These are phyloP conservation scores for Ceuthmochares aereus DNA, from an alignment of 2,113 vertebrate species.

Conservation along the genomic window DNA sequence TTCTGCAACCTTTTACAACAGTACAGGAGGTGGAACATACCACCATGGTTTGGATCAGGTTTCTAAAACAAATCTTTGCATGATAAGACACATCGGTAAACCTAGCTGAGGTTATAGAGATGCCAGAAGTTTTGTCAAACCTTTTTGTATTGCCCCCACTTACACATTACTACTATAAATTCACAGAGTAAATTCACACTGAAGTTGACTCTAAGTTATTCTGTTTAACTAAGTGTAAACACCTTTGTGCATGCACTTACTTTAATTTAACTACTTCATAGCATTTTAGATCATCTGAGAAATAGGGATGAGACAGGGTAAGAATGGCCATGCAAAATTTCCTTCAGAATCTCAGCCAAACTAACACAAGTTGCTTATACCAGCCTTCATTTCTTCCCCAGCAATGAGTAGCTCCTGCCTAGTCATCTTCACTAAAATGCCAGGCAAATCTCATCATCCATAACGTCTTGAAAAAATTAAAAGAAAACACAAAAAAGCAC, in stretches of 20 bases:
- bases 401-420: background rate
- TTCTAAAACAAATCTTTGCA: background rate
- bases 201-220: background rate
- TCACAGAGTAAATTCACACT: background rate
- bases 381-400: background rate
- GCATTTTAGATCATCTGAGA: background rate
- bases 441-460: background rate
- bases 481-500: background rate
- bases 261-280: background rate
- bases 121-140: rapidly evolving
- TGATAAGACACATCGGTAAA: background rate
- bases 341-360: background rate
- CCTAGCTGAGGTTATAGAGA: background rate
- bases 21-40: background rate
- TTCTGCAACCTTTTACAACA: background rate
- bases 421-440: background rate
- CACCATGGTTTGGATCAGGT: background rate
- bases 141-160: background rate
- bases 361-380: background rate
- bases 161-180: background rate
- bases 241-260: background rate
- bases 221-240: background rate
- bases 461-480: background rate
- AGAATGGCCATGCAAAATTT: background rate
- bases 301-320: background rate